A percentile compares a stretch with the other conserved stretches of the same genome.
These are phyloP conservation scores for Numenius arquata DNA, from an alignment of 2,113 vertebrate species.

Conservation along the genomic window DNA sequence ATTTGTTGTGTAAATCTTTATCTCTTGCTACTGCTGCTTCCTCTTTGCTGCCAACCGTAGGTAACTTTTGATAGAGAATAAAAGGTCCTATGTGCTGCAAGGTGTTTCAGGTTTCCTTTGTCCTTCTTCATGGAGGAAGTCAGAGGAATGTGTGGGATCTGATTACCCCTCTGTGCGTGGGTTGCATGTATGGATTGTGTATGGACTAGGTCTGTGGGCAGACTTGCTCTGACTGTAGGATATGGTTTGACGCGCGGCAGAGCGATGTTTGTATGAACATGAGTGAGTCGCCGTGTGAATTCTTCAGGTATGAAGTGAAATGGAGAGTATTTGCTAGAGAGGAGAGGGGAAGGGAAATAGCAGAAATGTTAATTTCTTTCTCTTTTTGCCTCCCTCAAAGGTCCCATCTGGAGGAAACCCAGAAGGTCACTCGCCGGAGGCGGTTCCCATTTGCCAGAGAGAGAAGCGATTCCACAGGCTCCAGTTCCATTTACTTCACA, in stretches of 20 bases:
- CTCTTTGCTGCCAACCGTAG: not conserved
- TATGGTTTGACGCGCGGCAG: rapidly evolving
- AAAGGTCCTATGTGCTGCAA: not conserved
- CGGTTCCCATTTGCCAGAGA: constrained; percentile 76
- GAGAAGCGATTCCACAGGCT: constrained; percentile 86
- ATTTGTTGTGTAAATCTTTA: not conserved
- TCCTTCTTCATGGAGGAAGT: not conserved
- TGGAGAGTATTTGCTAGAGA: not conserved
- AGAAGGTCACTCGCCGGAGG: constrained; percentile 75
- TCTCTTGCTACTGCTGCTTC: not conserved
- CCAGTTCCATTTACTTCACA: constrained; percentile 94
- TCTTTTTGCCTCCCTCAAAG: constrained; percentile 62
- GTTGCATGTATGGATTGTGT: rapidly evolving
- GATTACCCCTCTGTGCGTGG: rapidly evolving
- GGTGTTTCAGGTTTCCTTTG: not conserved
- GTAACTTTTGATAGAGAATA: not conserved
- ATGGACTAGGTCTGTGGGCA: rapidly evolving
- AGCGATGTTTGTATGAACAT: rapidly evolving
- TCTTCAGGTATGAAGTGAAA: rapidly evolving
- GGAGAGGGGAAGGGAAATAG: not conserved
- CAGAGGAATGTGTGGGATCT: rapidly evolving
- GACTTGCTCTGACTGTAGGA: rapidly evolving
- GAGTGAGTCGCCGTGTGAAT: not conserved
- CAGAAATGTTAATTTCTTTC: not conserved
- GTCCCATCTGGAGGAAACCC: constrained; percentile 85